A percentile compares a stretch with the other conserved stretches of the same genome.
Conservation (phyloP, 2,888 invertebrate species). For the Spilosoma lubricipeda region DNA sequence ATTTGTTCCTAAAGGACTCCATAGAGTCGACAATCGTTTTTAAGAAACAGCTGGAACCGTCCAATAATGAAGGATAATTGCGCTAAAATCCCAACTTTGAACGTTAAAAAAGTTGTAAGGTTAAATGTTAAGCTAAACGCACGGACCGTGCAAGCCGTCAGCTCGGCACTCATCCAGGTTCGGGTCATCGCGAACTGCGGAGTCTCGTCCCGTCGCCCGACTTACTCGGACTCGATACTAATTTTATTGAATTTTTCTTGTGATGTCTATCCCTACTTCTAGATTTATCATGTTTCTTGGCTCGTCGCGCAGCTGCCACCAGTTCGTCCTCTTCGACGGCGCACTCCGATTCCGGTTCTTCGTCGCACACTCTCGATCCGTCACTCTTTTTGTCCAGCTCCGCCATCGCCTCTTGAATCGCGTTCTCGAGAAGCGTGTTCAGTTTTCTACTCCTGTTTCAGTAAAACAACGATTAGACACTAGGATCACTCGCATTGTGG, state of each 20-base stretch:
- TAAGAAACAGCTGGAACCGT: slow-evolving; percentile 15
- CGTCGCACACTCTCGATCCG: slow-evolving; percentile 25
- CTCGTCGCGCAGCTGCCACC: slow-evolving; percentile 62
- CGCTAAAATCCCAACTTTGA: too few relatives aligned
- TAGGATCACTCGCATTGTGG: slow-evolving; percentile 37
- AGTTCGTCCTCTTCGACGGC: slow-evolving; percentile 20
- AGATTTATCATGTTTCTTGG: slow-evolving; percentile 63
- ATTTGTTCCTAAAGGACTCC: slow-evolving; percentile 41
- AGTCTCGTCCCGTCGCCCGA: slow-evolving; percentile 76
- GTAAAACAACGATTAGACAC: slow-evolving; percentile 44
- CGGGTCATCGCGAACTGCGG: slow-evolving; percentile 83
- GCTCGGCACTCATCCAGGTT: slow-evolving; percentile 11
- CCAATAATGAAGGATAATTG: background rate
- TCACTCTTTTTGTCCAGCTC: slow-evolving; percentile 92
- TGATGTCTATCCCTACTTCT: slow-evolving; percentile 64
- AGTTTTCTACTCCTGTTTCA: slow-evolving; percentile 94
- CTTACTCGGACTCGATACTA: slow-evolving; percentile 59
- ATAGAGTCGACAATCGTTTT: slow-evolving; percentile 23
- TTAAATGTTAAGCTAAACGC: background rate
- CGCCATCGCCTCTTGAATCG: slow-evolving; percentile 97
- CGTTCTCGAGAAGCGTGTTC: slow-evolving; percentile 95
- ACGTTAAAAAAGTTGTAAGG: background rate
- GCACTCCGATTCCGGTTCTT: slow-evolving; percentile 9
- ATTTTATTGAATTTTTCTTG: slow-evolving; percentile 63
- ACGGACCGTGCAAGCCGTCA: background rate